Evolutionary conservation across 2,888 invertebrate species (phyloP), one percentile per base, ranked within the genome.

Genomic region (Rhimphoctona megacephalus): DNA sequence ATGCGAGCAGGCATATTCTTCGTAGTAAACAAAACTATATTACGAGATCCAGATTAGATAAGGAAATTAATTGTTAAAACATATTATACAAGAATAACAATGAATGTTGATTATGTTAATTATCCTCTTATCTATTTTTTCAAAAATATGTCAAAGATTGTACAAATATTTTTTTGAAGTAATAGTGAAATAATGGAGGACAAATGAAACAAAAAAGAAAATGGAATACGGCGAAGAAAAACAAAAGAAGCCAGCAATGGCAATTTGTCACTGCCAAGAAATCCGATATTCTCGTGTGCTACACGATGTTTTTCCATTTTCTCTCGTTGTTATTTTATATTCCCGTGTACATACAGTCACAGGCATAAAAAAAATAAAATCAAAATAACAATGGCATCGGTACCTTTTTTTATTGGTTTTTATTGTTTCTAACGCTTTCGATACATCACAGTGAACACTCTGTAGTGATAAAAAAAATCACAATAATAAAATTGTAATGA

Each of bases 141-240:
- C 1, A 61, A 61, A 61, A 61, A 30, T 14, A 11, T 14, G 1
- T 30, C 5, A 30, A 4, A 61, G 30, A 30, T 14, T 61, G 14
- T 1, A 61, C 14, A 61, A 61, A 61, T 30, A 61, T 17, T 17
- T 61, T 17, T 11, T 61, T 25, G 17, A 61, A n/a, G 30, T 17
- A 30, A 61, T 17, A 17, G 30, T 30, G 6, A 30, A 61, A 25
- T 6, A 30, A 25, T 17, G 25, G 6, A 11, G 14, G 14, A 30
- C 25, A 25, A 25, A 30, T 57, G 1, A 14, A 30, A 14, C 11
- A 0, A 25, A 5, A 25, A 14, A 30, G 57, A 57, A 57, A 30
- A n/a, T n/a, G 66, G 36, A 66, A 66, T n/a, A n/a, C 36, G n/a
- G 54, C 43, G 25, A 33, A 25, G 22, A 69, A 66, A 69, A 39